A percentile compares a stretch with the other conserved stretches of the same genome.
phyloP scores from a whole-genome alignment of 35 echinoderm and acorn worm species.

The Ophiothrix spiculata region DNA sequence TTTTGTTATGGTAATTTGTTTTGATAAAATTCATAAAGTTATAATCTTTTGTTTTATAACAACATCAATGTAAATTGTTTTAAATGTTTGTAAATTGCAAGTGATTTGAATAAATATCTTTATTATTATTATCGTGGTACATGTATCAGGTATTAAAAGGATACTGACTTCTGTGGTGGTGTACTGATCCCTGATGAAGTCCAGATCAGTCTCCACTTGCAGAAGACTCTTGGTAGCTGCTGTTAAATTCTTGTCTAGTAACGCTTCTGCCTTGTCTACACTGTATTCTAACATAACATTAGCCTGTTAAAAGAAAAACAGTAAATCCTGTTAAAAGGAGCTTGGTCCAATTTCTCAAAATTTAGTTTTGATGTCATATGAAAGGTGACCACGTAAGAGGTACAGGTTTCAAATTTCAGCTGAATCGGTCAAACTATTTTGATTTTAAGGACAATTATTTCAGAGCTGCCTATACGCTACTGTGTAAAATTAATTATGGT shows the following conservation, averaged over 20 bases:
- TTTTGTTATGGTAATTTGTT: no score
- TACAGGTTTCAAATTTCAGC: no score
- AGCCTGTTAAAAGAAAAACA: constrained; percentile 56
- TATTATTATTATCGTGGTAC: neutral
- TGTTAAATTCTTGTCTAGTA: constrained; percentile 68
- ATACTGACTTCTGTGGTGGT: constrained; percentile 99
- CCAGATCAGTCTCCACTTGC: constrained; percentile 72
- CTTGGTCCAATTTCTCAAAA: no score
- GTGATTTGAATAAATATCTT: no score
- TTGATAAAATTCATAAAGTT: no score
- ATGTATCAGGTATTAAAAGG: constrained; percentile 50
- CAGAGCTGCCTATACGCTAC: no score
- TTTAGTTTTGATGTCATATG: no score
- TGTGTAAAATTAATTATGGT: no score
- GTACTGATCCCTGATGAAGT: constrained; percentile 96
- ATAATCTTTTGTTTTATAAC: neutral
- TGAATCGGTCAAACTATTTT: no score
- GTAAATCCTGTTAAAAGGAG: neutral
- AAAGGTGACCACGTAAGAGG: no score
- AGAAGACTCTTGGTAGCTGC: constrained; percentile 70
- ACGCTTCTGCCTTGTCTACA: constrained; percentile 72
- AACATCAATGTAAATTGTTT: neutral
- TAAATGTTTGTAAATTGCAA: no score
- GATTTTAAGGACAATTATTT: no score
- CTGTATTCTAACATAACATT: constrained; percentile 97